A percentile compares a stretch with the other conserved stretches of the same genome.
Conservation (phyloP, 2,113 vertebrate species). For the Lepisosteus osseus region DNA sequence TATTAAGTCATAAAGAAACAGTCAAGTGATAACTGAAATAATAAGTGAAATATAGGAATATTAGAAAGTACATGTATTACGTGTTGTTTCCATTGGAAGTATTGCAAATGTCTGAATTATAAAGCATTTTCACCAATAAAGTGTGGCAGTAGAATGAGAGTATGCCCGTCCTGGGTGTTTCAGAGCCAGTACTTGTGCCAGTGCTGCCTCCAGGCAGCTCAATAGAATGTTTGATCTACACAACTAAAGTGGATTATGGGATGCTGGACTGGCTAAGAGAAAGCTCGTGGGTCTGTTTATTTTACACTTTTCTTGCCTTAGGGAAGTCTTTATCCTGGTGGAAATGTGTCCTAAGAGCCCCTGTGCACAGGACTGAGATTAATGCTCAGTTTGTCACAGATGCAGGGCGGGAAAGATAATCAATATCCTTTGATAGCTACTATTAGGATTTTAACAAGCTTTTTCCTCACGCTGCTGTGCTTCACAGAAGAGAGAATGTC, state of each 20-base stretch:
- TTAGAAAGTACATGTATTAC: too few relatives aligned
- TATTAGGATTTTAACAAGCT: conserved; percentile 71
- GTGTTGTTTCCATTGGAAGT: too few relatives aligned
- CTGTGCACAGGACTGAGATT: conserved; percentile 53
- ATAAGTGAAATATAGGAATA: too few relatives aligned
- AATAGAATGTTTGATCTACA: conserved; percentile 70
- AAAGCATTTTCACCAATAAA: too few relatives aligned
- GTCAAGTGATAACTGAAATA: too few relatives aligned
- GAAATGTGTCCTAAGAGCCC: conserved; percentile 60
- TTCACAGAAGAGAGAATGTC: conserved; percentile 46
- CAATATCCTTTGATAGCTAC: conserved; percentile 76
- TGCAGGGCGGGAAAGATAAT: conserved; percentile 77
- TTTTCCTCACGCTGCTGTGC: conserved; percentile 64
- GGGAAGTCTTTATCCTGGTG: conserved; percentile 53
- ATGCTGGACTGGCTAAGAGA: conserved; percentile 62
- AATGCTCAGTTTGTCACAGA: conserved; percentile 78
- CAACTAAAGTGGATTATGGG: conserved; percentile 70
- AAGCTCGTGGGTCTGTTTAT: conserved; percentile 48
- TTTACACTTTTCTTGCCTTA: conserved; percentile 35
- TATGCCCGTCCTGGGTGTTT: conserved; percentile 26
- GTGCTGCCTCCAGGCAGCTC: conserved; percentile 57
- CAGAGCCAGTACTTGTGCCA: conserved; percentile 32
- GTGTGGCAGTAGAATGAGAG: too few relatives aligned
- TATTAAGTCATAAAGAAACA: too few relatives aligned
- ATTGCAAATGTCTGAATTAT: too few relatives aligned